Percentiles rank a stretch among this genome's conserved stretches.
Conservation (phyloP, 2,113 vertebrate species). For the Chlamydotis undulata region DNA sequence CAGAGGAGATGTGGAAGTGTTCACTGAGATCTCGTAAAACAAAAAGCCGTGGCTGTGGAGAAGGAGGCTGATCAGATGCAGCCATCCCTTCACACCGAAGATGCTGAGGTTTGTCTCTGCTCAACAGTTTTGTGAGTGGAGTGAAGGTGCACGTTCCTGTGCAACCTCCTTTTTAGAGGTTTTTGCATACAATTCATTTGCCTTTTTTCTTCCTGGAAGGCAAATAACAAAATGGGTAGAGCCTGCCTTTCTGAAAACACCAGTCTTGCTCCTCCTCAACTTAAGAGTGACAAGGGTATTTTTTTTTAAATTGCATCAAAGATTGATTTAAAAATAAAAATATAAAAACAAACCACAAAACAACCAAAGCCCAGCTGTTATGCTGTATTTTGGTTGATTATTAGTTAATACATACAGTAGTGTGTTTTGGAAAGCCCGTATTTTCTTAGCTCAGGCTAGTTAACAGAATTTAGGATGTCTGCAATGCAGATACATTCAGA, state of each 20-base stretch:
- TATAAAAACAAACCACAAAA: accelerated
- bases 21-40: background rate
- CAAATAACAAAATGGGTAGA: background rate
- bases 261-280: background rate
- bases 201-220: background rate
- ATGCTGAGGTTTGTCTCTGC: accelerated
- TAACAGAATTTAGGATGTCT: accelerated
- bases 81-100: accelerated
- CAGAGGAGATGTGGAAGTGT: background rate
- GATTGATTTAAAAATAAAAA: background rate
- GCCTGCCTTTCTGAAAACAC: background rate
- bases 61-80: accelerated
- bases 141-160: accelerated
- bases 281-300: background rate
- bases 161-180: accelerated
- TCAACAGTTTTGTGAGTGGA: accelerated
- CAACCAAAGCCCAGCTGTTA: accelerated
- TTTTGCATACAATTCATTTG: accelerated
- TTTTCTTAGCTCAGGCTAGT: no score
- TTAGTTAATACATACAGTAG: no score
- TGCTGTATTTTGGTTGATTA: background rate
- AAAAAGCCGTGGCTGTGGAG: background rate
- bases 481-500: background rate
- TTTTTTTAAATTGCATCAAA: background rate
- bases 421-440: accelerated